phyloP scores from a whole-genome alignment of 2,113 vertebrate species.

The Dinomys branickii region DNA sequence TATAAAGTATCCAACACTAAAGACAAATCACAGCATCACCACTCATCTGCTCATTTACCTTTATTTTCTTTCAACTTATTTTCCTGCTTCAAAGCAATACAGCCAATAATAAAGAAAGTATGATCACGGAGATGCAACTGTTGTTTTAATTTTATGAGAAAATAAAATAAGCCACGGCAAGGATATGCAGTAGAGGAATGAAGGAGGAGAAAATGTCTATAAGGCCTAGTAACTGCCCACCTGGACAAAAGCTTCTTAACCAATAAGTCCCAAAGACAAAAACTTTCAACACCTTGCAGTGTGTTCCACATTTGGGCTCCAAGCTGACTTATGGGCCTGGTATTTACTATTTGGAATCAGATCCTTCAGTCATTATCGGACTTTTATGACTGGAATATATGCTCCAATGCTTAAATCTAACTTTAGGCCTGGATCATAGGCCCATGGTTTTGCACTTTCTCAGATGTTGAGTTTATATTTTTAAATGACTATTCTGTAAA shows the following conservation, averaged over 20 bases:
- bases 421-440: neutral
- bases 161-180: neutral
- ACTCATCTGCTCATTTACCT: neutral
- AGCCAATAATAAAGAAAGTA: neutral
- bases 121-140: neutral
- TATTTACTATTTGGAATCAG: neutral
- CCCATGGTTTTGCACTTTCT: neutral
- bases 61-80: constrained; percentile 65
- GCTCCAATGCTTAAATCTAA: neutral
- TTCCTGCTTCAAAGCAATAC: neutral
- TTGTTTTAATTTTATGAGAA: constrained; percentile 44
- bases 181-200: neutral
- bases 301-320: neutral
- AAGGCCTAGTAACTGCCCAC: neutral
- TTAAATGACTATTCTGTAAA: neutral
- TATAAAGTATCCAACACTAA: neutral
- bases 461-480: neutral
- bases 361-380: neutral
- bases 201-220: neutral
- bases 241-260: neutral
- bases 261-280: neutral
- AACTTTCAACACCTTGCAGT: neutral
- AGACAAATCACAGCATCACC: neutral
- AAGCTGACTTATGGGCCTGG: neutral
- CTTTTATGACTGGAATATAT: neutral